Evolutionary conservation across 2,888 invertebrate genomes (phyloP).

Genomic region (Calephelis perditalis): DNA sequence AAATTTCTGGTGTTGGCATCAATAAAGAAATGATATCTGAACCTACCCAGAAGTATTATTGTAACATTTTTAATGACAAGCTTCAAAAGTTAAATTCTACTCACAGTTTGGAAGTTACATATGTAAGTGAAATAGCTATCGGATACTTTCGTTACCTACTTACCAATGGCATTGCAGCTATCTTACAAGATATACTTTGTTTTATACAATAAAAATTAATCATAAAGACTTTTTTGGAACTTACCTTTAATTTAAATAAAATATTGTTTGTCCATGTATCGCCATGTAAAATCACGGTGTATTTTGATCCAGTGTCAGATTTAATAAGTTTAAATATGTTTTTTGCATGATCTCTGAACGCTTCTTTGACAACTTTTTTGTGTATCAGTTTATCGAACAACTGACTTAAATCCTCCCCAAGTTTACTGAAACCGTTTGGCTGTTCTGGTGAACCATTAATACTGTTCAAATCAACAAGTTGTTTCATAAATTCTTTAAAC

Average conservation of each 20-base stretch:
- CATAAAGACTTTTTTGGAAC: too few relatives aligned
- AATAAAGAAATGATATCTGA: too few relatives aligned
- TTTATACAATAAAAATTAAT: too few relatives aligned
- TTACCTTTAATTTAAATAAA: constrained; percentile 12
- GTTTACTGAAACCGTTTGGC: background rate
- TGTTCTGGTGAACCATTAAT: background rate
- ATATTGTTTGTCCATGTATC: constrained; percentile 17
- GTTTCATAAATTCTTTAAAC: constrained; percentile 12
- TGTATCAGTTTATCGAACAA: constrained; percentile 12
- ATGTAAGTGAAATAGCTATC: too few relatives aligned
- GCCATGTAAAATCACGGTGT: constrained; percentile 15
- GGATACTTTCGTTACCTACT: too few relatives aligned
- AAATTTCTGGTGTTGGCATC: too few relatives aligned
- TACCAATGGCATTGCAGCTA: too few relatives aligned
- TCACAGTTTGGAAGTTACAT: too few relatives aligned
- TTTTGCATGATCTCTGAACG: constrained; percentile 7
- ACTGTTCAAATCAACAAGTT: constrained; percentile 11
- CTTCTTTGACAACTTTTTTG: background rate
- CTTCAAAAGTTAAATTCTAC: too few relatives aligned
- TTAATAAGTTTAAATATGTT: constrained; percentile 5
- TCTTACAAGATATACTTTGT: too few relatives aligned
- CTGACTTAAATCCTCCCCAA: constrained; percentile 13
- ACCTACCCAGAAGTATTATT: too few relatives aligned
- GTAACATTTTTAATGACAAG: too few relatives aligned
- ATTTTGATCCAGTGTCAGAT: constrained; percentile 13